Evolutionary conservation across 2,888 invertebrate genomes (phyloP).

Genomic region (Tridacna gigas): DNA sequence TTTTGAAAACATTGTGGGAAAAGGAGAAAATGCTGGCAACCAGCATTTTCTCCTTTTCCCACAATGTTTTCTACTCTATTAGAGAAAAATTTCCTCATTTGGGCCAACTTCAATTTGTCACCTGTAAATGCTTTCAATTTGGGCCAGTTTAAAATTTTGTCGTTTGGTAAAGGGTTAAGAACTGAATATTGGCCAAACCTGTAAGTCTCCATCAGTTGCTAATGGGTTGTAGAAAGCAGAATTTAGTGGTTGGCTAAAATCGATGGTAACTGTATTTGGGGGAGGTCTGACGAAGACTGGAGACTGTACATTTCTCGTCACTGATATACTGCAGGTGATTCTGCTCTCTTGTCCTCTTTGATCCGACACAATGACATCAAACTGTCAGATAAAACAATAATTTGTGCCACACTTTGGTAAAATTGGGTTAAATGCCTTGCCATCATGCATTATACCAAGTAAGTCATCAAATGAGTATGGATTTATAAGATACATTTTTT

Average conservation of each 20-base stretch:
- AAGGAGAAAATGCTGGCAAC: no score
- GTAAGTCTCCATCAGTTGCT: conserved; percentile 63
- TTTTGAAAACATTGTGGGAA: no score
- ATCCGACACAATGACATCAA: conserved; percentile 75
- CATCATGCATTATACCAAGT: no score
- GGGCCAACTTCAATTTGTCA: no score
- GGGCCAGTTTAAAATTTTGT: no score
- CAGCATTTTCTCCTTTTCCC: no score
- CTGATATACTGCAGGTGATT: conserved; percentile 67
- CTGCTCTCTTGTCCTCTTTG: conserved; percentile 67
- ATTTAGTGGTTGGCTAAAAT: conserved; percentile 66
- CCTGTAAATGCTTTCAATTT: no score
- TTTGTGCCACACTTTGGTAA: background rate
- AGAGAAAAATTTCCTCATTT: no score
- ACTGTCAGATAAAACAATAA: conserved; percentile 65
- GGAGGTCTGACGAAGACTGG: conserved; percentile 66
- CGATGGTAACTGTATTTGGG: conserved; percentile 54
- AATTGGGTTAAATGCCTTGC: background rate
- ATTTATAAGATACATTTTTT: no score
- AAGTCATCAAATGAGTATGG: background rate
- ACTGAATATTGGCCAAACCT: conserved; percentile 1
- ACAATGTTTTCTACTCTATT: no score
- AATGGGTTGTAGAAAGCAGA: conserved; percentile 55
- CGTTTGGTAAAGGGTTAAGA: no score
- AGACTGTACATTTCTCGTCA: conserved; percentile 68